phyloP scores from a whole-genome alignment of 2,888 invertebrate genomes.

The Athripsodes cinereus region DNA sequence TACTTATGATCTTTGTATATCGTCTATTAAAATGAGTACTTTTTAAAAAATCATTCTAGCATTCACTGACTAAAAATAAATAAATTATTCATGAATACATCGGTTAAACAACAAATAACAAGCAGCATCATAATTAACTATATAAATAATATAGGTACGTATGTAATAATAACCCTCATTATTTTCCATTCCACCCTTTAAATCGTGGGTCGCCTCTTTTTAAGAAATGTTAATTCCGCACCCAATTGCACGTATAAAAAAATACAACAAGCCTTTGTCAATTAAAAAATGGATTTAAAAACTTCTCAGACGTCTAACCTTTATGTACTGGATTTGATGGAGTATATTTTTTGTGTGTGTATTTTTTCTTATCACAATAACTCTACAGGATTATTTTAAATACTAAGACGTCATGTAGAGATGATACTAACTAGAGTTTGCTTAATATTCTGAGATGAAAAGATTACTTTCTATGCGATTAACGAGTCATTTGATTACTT shows the following conservation, averaged over 20 bases:
- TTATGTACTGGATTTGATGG: background rate
- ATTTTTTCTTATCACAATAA: slow-evolving; percentile 5
- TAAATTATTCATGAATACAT: background rate
- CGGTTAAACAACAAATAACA: background rate
- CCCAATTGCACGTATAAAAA: slow-evolving; percentile 5
- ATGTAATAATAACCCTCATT: background rate
- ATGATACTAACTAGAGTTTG: slow-evolving; percentile 18
- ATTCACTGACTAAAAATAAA: background rate
- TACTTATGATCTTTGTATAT: too few species aligned
- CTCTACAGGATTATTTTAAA: slow-evolving; percentile 16
- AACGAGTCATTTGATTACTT: too few species aligned
- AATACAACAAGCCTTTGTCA: background rate
- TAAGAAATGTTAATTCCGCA: background rate
- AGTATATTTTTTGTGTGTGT: too few species aligned
- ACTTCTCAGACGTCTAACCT: background rate
- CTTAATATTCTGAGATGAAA: background rate
- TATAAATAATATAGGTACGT: background rate
- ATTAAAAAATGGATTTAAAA: slow-evolving; percentile 2
- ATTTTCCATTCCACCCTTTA: background rate
- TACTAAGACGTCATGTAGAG: slow-evolving; percentile 17
- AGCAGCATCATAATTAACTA: background rate
- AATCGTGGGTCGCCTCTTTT: background rate
- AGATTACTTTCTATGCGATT: too few species aligned
- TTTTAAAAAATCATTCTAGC: background rate
- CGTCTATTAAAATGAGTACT: too few species aligned